Evolutionary conservation across 2,113 vertebrate species (phyloP).

Genomic region (Varanus salvator): DNA sequence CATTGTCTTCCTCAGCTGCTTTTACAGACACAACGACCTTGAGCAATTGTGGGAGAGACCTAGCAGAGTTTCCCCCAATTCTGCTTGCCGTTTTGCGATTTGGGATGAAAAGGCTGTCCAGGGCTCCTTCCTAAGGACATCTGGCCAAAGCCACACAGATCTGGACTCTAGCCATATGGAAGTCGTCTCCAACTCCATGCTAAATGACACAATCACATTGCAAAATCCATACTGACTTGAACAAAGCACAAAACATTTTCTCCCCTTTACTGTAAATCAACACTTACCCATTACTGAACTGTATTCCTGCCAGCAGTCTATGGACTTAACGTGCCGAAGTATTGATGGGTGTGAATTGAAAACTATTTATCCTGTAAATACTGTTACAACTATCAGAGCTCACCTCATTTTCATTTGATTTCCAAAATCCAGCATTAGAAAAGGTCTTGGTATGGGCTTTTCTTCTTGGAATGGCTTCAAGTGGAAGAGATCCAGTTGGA

Average conservation of each 20-base stretch:
- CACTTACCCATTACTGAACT: constrained; percentile 46
- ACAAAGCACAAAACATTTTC: constrained; percentile 41
- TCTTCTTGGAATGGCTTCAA: constrained; percentile 15
- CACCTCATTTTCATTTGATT: constrained; percentile 65
- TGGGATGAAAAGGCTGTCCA: constrained; percentile 23
- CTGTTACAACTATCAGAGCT: constrained; percentile 61
- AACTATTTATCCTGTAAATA: constrained; percentile 74
- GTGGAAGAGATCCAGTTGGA: background rate
- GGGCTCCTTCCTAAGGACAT: background rate
- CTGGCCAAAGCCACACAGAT: background rate
- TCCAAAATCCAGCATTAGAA: constrained; percentile 6
- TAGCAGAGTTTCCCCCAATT: background rate
- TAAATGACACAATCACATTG: constrained; percentile 50
- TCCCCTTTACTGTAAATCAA: constrained; percentile 60
- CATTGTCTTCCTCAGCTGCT: background rate
- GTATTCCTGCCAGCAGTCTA: constrained; percentile 51
- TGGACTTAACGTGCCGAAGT: constrained; percentile 59
- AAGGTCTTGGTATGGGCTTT: constrained; percentile 30
- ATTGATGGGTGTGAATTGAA: constrained; percentile 68
- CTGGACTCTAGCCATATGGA: constrained; percentile 23
- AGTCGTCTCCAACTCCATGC: constrained; percentile 28
- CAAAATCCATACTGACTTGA: constrained; percentile 50
- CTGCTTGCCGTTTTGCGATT: constrained; percentile 14
- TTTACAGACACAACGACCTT: constrained; percentile 15
- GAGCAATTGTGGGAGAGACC: constrained; percentile 4